Evolutionary conservation across 2,113 vertebrate genomes (phyloP), one percentile per base, ranked within the genome.

Genomic region (Chunga burmeisteri): DNA sequence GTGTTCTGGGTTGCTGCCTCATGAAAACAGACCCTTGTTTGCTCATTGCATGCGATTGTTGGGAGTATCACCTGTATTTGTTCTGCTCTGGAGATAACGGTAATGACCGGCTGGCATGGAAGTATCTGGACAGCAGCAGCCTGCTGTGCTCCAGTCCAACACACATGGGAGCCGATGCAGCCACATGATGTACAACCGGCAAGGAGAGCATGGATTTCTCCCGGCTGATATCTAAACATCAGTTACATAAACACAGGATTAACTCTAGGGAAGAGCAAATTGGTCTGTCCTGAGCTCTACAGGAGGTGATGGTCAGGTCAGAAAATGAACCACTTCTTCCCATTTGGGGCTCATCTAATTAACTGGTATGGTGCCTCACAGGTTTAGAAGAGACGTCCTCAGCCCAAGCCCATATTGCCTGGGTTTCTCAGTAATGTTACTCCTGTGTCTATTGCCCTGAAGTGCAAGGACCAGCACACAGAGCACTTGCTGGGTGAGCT

Each of bases 61-160:
- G 40, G 13, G 65, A 91, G 13, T 38, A 77, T 46, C 73, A 52
- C 38, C 59, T 72, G 22, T 46, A 44, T 81, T 77, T 77, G 36
- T 40, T 81, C 70, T 81, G 42, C 52, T 77, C 79, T 62, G 70
- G 42, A 62, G 63, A 56, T 67, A 88, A 34, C 11, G 62, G 29
- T 62, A 71, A 52, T 56, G 42, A 47, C 25, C 1, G 0, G 12
- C 30, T 63, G 44, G 6, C 1, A 0, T 46, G 53, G 26, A 56
- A 34, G 19, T 67, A 47, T 67, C 81, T 78, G 55, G 23, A 47
- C 29, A 47, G 49, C 47, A 68, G 53, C 4, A 1, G 27, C 34
- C 38, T 81, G 63, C 49, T 58, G 42, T 19, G 32, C 25, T 81
- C 58, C 68, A 52, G 58, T 50, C 53, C 49, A 56, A 26, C 25